phyloP scores from a whole-genome alignment of 2,113 vertebrate species.

The Microtus oregoni region DNA sequence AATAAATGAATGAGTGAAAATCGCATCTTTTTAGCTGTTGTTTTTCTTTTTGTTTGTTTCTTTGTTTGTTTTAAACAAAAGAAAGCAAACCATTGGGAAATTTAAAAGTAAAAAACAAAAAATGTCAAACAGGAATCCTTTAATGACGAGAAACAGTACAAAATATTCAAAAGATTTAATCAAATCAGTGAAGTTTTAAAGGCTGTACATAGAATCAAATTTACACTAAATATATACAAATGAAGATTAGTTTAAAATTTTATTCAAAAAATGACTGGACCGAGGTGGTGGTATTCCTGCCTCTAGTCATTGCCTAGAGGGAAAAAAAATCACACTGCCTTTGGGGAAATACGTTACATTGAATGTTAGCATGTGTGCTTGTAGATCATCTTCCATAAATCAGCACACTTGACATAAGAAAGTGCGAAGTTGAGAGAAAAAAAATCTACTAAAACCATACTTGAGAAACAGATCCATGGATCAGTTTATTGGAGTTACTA shows the following conservation, averaged over 20 bases:
- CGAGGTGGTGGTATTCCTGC: neutral
- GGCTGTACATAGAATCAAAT: neutral
- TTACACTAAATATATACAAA: neutral
- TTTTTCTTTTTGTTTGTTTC: neutral
- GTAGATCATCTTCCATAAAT: neutral
- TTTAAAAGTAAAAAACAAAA: neutral
- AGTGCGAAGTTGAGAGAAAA: neutral
- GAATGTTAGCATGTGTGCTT: neutral
- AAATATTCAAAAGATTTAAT: neutral
- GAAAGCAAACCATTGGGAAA: neutral
- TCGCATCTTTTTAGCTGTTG: neutral
- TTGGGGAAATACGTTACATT: neutral
- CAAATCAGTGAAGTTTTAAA: neutral
- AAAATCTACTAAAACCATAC: neutral
- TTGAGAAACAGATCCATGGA: neutral
- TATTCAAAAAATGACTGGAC: neutral
- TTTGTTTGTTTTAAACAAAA: neutral
- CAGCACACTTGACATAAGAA: neutral
- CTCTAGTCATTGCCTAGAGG: neutral
- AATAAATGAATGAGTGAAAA: neutral
- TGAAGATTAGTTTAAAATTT: neutral
- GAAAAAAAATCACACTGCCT: neutral
- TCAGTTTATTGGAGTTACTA: neutral
- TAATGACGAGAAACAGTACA: neutral
- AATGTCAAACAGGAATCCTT: neutral